Evolutionary conservation across 2,888 invertebrate species (phyloP), one percentile per base, ranked within the genome.

Genomic region (Caenorhabditis angaria): DNA sequence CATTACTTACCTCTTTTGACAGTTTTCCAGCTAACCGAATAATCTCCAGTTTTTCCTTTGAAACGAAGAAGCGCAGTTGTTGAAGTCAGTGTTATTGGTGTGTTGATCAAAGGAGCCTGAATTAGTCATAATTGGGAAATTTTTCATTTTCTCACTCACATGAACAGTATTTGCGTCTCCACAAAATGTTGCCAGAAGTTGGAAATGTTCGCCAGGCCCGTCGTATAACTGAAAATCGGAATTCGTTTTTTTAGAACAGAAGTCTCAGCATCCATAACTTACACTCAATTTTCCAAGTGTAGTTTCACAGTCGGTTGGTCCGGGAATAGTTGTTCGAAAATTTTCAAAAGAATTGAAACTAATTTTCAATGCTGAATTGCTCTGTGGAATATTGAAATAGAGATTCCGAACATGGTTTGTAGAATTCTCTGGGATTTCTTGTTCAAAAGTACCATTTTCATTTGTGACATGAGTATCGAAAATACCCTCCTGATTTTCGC

Each of bases 401-500:
- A 25, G 27, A 5, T 10, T 8, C 27, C 18, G 6, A 25, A 54
- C 22, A 14, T 54, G 54, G 2, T 2, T 10, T 14, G 41, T 41
- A 12, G 41, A 41, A 41, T 41, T 41, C 41, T 41, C 41, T 18
- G 6, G 14, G 41, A 41, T 41, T 12, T 3, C 3, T 14, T 41
- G 41, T 3, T 3, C 41, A 41, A 41, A 54, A 1, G 1, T 27
- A 14, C 76, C 76, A 51, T 29, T 64, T 32, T 47, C 29, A 12
- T 64, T 35, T 25, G 62, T 68, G 57, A 81, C 61, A 50, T 76
- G 77, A 12, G 55, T 59, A 24, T 67, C 71, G 53, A 71, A 80
- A 18, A 53, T 72, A 64, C 24, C n/a, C 55, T 84, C 85, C 58
- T 83, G 75, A 20, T 65, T 32, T 41, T 84, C 76, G 53, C 85